These are phyloP conservation scores for Pseudocheirus occidentalis DNA, from an alignment of 2,797 vertebrate species.

Conservation along the genomic window DNA sequence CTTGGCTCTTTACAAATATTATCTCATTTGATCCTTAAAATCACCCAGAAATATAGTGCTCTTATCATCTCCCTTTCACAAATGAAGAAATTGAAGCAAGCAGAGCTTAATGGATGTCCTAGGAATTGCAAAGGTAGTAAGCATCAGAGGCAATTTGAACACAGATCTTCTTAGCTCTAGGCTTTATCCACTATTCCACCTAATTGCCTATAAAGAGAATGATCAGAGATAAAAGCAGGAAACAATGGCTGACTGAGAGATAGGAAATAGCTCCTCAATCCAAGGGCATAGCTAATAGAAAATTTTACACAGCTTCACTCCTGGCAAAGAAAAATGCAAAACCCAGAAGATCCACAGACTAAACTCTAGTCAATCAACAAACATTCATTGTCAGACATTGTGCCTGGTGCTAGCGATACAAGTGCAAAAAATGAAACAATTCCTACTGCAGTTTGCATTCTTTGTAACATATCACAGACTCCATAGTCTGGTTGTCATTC, in stretches of 20 bases:
- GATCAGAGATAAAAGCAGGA: not conserved
- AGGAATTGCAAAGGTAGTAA: not conserved
- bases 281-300: not conserved
- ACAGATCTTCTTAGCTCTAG: not conserved
- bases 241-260: not conserved
- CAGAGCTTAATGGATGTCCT: not conserved
- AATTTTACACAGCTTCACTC: too few relatives aligned
- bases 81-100: not conserved
- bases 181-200: not conserved
- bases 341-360: too few relatives aligned
- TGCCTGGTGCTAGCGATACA: too few relatives aligned
- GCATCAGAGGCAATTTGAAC: not conserved
- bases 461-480: too few relatives aligned
- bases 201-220: not conserved
- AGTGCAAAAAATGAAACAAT: too few relatives aligned
- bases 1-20: not conserved
- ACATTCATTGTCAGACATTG: too few relatives aligned
- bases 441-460: too few relatives aligned
- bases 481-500: too few relatives aligned
- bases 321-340: too few relatives aligned
- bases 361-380: too few relatives aligned
- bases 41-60: not conserved
- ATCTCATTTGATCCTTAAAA: not conserved
- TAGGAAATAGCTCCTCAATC: not conserved
- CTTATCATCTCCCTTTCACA: not conserved